Base-by-base conservation (phyloP, 2,888 invertebrate species). In the Spicauda simplicius region DNA sequence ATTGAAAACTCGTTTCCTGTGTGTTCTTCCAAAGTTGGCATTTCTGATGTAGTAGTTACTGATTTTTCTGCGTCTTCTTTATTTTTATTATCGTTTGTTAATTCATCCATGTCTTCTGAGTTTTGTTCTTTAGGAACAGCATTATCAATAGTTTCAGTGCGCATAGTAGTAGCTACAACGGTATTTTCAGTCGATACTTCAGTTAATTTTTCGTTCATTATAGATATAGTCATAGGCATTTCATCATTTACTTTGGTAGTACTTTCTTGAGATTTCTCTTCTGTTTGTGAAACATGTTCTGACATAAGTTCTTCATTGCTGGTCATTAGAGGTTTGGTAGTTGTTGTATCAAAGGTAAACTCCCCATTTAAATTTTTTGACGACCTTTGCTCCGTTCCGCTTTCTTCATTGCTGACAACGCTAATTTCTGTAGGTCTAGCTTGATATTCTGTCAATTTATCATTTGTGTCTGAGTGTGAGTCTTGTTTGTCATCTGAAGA, bases 351-450 rank as follows among this genome's bases (percentile, higher is more conserved):
- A 58, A 75, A 74, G 48, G 73, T 58, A 69, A 79, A 77, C 69
- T 82, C 78, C 55, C 77, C 76, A 69, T 80, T 77, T 63, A 83
- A 76, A 41, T 79, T 70, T 74, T 83, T 84, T 18, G 87, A 86
- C 5, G 87, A 84, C 70, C 87, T 83, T 73, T 78, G 79, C 68
- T 87, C 84, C 16, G 84, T 78, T 69, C 80, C 79, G 16, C 74
- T 73, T 63, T 77, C 76, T 19, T 68, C 68, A n/a, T 14, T 58
- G 11, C n/a, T 53, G 2, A 58, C 8, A 53, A n/a, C 37, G 18
- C 30, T 57, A 14, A 11, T 16, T 52, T 67, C 52, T 18, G 55
- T 20, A 37, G 25, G n/a, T 0, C 20, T 60, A 19, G 14, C 37
- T 30, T 18, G n/a, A 37, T 50, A 45, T 14, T 55, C 53, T 18